These are phyloP conservation scores for Pitta sordida DNA, from an alignment of 2,113 vertebrate species.

Conservation along the genomic window DNA sequence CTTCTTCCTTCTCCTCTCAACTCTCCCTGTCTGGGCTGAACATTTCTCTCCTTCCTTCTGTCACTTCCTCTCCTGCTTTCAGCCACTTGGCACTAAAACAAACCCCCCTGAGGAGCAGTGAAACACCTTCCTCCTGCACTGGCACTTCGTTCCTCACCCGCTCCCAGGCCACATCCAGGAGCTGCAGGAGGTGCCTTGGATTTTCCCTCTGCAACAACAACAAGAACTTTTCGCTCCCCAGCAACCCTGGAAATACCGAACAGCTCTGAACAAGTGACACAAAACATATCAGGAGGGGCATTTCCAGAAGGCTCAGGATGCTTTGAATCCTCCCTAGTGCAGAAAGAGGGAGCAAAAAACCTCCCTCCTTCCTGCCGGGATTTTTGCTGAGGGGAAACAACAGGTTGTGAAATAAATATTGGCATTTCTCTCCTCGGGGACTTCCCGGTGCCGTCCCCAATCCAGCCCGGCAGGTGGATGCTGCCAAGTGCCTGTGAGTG, in stretches of 20 bases:
- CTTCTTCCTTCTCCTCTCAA: neutral
- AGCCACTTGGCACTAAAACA: accelerated
- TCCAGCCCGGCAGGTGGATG: neutral
- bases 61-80: neutral
- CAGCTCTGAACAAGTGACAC: neutral
- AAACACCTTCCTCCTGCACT: neutral
- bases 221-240: neutral
- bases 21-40: neutral
- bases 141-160: neutral
- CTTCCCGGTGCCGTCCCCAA: accelerated
- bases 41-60: neutral
- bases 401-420: neutral
- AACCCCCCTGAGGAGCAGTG: accelerated
- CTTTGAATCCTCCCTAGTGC: neutral
- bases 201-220: neutral
- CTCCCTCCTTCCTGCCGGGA: neutral
- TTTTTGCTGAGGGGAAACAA: neutral
- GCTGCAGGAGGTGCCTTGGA: neutral
- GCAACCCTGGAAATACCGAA: neutral
- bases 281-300: accelerated
- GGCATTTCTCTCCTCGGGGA: neutral
- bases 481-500: accelerated
- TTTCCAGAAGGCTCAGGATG: neutral
- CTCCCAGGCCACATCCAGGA: neutral
- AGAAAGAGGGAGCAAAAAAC: neutral